A percentile compares a stretch with the other conserved stretches of the same genome.
These are phyloP conservation scores for Rhopalosiphum padi DNA, from an alignment of 1,140 invertebrate genomes.

Conservation along the genomic window DNA sequence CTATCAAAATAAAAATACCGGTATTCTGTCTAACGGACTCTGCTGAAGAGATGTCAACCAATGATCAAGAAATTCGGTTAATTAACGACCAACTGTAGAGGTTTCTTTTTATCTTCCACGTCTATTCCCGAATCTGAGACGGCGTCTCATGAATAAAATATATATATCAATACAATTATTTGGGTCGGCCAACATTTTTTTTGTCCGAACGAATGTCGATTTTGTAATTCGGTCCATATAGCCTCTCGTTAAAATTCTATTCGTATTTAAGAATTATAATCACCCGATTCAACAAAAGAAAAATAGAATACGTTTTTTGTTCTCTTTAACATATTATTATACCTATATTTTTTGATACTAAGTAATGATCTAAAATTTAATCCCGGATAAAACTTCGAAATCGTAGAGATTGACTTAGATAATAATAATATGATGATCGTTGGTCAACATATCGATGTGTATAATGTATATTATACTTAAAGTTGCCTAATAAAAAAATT, in stretches of 20 bases:
- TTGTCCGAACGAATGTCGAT: neutral
- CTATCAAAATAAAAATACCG: constrained; percentile 28
- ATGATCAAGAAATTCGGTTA: constrained; percentile 42
- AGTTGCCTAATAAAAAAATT: neutral
- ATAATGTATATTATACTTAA: neutral
- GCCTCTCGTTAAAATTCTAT: constrained; percentile 30
- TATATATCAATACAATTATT: neutral
- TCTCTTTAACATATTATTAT: neutral
- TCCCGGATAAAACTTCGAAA: neutral
- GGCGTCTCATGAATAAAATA: constrained; percentile 29
- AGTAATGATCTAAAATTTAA: neutral
- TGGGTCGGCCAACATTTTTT: constrained; percentile 5
- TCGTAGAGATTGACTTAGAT: neutral
- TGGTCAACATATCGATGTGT: neutral
- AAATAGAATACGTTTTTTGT: neutral
- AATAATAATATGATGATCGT: neutral
- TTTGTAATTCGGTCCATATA: neutral
- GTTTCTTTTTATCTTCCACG: constrained; percentile 16
- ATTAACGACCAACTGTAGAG: neutral
- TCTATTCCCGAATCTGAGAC: neutral
- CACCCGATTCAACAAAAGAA: neutral
- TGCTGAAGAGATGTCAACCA: neutral
- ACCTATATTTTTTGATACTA: neutral
- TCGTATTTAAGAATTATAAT: neutral
- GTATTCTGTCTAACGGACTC: constrained; percentile 22